These are phyloP conservation scores for Salvator merianae DNA, from an alignment of 2,113 vertebrate genomes.

Conservation along the genomic window DNA sequence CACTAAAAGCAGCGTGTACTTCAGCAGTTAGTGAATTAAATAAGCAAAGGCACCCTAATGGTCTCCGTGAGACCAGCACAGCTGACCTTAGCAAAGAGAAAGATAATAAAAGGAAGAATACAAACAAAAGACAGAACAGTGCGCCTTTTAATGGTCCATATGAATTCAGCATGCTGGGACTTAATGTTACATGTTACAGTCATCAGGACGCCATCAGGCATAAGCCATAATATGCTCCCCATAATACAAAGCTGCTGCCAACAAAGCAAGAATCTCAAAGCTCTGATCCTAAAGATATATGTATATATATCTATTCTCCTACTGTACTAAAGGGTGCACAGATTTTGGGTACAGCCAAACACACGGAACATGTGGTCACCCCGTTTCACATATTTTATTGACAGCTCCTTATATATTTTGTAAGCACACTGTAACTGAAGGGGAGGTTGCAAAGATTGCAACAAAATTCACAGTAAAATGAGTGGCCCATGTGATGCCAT, in stretches of 20 bases:
- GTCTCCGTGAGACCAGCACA: conserved; percentile 56
- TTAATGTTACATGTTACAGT: conserved; percentile 45
- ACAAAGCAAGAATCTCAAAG: not conserved
- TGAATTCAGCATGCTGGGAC: conserved; percentile 54
- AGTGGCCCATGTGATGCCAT: too few species aligned
- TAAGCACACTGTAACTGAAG: too few species aligned
- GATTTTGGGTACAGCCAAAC: not conserved
- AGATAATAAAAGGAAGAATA: conserved; percentile 71
- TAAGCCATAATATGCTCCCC: conserved; percentile 33
- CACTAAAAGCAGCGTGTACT: conserved; percentile 70
- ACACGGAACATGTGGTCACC: too few species aligned
- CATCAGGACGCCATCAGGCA: conserved; percentile 54
- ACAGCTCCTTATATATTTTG: too few species aligned
- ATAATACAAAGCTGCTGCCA: not conserved
- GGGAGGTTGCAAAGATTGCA: too few species aligned
- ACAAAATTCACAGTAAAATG: too few species aligned
- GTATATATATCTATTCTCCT: not conserved
- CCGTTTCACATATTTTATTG: too few species aligned
- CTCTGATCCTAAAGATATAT: not conserved
- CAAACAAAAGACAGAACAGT: conserved; percentile 64
- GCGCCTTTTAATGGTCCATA: conserved; percentile 60
- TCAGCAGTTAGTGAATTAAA: conserved; percentile 69
- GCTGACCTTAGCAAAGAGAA: conserved; percentile 67
- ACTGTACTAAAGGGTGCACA: not conserved
- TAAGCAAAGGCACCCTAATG: conserved; percentile 71